These are phyloP conservation scores for Sebastes jordani DNA, from an alignment of 2,797 vertebrate genomes.

Conservation along the genomic window DNA sequence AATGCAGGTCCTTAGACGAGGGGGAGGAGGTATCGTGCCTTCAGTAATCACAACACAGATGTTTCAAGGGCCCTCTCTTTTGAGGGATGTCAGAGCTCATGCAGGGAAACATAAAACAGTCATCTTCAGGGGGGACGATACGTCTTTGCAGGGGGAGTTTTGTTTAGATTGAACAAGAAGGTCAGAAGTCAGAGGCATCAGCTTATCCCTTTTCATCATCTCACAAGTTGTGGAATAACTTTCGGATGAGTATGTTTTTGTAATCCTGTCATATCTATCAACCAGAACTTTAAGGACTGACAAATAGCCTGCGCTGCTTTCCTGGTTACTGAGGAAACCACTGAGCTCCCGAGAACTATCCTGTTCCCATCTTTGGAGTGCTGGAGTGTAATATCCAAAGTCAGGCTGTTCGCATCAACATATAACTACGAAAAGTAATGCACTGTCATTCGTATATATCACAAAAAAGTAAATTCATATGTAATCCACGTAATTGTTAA, in stretches of 20 bases:
- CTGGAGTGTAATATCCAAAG: conserved; percentile 1
- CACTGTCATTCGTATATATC: too few species aligned
- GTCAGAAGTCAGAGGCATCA: conserved; percentile 50
- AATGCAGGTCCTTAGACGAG: conserved; percentile 62
- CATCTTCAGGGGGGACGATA: conserved; percentile 42
- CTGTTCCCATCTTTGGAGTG: not conserved
- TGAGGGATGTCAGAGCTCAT: conserved; percentile 69
- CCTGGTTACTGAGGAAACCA: conserved; percentile 39
- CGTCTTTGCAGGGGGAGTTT: conserved; percentile 42
- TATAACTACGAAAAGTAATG: too few species aligned
- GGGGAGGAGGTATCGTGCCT: conserved; percentile 53
- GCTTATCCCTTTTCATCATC: conserved; percentile 21
- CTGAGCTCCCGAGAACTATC: conserved; percentile 11
- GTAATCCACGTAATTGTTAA: too few species aligned
- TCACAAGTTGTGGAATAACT: conserved; percentile 5
- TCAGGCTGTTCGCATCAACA: not conserved
- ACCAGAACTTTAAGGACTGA: not conserved
- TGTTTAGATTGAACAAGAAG: conserved; percentile 44
- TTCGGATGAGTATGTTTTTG: conserved; percentile 21
- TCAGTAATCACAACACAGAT: conserved; percentile 73
- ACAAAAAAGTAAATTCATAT: too few species aligned
- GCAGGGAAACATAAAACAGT: conserved; percentile 64
- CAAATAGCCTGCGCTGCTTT: not conserved
- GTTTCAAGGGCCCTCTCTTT: conserved; percentile 59
- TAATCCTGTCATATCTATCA: conserved; percentile 17